Conservation (phyloP, 2,113 vertebrate genomes). For the Passer domesticus region DNA sequence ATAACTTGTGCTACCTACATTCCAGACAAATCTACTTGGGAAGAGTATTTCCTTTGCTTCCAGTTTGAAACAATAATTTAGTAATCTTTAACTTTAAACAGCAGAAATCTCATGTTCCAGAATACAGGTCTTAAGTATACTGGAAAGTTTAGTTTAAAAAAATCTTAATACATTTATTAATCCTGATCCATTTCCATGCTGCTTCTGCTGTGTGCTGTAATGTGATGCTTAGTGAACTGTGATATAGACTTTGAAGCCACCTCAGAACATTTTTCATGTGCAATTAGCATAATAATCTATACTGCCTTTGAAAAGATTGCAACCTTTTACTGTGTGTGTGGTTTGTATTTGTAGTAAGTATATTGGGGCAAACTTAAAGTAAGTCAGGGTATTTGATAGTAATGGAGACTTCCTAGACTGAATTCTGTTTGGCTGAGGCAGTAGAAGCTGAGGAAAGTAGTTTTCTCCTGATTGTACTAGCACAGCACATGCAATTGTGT, state of each 20-base stretch:
- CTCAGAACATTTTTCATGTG: background rate
- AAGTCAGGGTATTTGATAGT: background rate
- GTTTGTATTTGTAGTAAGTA: background rate
- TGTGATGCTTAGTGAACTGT: background rate
- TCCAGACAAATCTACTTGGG: background rate
- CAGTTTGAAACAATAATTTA: background rate
- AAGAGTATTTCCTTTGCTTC: background rate
- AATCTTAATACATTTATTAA: background rate
- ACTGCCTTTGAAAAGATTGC: background rate
- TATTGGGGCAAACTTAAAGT: background rate
- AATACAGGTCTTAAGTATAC: background rate
- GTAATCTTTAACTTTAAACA: background rate
- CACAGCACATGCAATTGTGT: background rate
- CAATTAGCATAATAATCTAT: background rate
- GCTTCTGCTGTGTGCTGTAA: background rate
- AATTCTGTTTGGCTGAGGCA: background rate
- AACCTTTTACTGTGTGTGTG: background rate
- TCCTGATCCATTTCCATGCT: background rate
- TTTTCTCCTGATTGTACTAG: background rate
- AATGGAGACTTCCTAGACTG: background rate
- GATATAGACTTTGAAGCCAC: background rate
- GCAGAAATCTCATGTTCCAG: background rate
- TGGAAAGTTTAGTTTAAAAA: background rate
- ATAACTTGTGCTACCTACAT: background rate
- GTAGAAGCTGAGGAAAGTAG: background rate